Conservation (phyloP, 2,888 invertebrate species). For the Leptinotarsa peninsularis region DNA sequence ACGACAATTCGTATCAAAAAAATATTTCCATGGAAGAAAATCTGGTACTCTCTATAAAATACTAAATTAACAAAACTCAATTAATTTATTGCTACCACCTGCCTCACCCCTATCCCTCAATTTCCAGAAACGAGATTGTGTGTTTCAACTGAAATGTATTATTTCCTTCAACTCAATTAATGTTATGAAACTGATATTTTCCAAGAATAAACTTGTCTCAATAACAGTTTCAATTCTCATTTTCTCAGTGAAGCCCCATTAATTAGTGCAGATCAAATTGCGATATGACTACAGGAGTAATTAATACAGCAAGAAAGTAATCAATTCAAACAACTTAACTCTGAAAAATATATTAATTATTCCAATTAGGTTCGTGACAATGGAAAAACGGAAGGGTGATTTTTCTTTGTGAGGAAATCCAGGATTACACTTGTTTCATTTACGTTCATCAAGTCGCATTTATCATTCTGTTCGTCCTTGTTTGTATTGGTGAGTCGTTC, state of each 20-base stretch:
- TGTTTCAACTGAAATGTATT: neutral
- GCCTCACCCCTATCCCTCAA: neutral
- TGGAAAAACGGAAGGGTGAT: neutral
- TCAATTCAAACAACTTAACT: neutral
- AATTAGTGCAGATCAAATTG: neutral
- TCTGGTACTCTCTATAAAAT: too few relatives aligned
- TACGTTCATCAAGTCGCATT: conserved; percentile 1
- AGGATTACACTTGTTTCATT: neutral
- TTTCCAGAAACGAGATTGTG: neutral
- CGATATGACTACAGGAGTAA: conserved; percentile 1
- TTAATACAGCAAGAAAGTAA: neutral
- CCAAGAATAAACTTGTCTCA: neutral
- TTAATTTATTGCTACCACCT: neutral
- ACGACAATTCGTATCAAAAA: too few relatives aligned
- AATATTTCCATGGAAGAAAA: too few relatives aligned
- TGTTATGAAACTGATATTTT: conserved; percentile 1
- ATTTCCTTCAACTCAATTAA: neutral
- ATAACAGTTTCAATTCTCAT: neutral
- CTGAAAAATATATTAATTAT: conserved; percentile 16
- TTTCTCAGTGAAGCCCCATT: conserved; percentile 2
- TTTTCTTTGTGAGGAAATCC: conserved; percentile 3
- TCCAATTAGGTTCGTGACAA: conserved; percentile 9
- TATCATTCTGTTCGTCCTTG: neutral
- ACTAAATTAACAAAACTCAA: too few relatives aligned
- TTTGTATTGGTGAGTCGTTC: neutral